These are phyloP conservation scores for Drosophila borborema DNA, from an alignment of 2,888 invertebrate genomes.

Conservation along the genomic window DNA sequence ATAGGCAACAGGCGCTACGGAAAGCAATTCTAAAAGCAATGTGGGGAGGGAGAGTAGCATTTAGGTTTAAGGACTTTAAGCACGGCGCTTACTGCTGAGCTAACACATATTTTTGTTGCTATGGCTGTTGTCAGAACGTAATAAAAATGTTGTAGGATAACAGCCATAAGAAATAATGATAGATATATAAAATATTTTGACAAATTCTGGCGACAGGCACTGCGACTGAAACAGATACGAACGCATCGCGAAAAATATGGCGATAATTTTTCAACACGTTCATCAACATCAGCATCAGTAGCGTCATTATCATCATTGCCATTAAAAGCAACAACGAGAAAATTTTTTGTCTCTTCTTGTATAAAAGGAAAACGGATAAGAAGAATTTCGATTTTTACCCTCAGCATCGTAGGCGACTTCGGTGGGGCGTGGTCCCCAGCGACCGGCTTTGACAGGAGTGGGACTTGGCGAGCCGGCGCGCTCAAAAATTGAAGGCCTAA, in stretches of 20 bases:
- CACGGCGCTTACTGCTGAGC: slow-evolving; percentile 72
- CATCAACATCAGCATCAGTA: slow-evolving; percentile 27
- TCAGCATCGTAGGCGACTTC: slow-evolving; percentile 91
- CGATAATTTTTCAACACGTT: slow-evolving; percentile 66
- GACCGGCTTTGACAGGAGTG: slow-evolving; percentile 90
- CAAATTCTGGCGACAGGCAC: slow-evolving; percentile 50
- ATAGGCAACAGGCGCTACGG: slow-evolving; percentile 58
- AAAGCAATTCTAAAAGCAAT: slow-evolving; percentile 57
- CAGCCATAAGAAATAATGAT: slow-evolving; percentile 54
- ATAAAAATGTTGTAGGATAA: slow-evolving; percentile 46
- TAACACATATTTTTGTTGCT: slow-evolving; percentile 40
- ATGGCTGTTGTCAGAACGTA: slow-evolving; percentile 65
- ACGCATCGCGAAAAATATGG: slow-evolving; percentile 66
- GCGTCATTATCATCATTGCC: slow-evolving; percentile 41
- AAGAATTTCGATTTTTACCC: slow-evolving; percentile 87
- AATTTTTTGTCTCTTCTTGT: slow-evolving; percentile 67
- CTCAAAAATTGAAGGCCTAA: slow-evolving; percentile 77
- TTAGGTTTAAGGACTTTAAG: slow-evolving; percentile 38
- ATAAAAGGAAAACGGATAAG: slow-evolving; percentile 50
- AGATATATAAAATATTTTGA: slow-evolving; percentile 43
- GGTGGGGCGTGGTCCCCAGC: slow-evolving; percentile 89
- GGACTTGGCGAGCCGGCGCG: slow-evolving; percentile 88
- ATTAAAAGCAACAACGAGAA: slow-evolving; percentile 60
- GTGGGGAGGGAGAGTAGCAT: slow-evolving; percentile 17
- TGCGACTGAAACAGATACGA: slow-evolving; percentile 35